Conservation (phyloP, 2,888 invertebrate genomes). For the Leptarthrus brevirostris region DNA sequence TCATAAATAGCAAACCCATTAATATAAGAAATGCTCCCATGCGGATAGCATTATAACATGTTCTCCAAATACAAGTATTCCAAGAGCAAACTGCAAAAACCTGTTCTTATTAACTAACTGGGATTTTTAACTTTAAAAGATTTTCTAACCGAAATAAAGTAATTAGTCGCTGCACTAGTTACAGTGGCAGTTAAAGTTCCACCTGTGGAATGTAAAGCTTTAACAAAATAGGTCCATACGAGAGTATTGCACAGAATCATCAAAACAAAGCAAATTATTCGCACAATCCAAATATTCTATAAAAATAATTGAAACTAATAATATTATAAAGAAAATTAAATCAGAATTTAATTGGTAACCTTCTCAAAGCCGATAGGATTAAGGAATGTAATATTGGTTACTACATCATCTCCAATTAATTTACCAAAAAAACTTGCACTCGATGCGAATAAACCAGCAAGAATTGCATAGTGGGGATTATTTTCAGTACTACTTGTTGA, state of each 20-base stretch:
- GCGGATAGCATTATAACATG: conserved; percentile 76
- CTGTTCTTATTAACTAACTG: too few relatives aligned
- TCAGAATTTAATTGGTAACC: too few relatives aligned
- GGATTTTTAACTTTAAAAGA: too few relatives aligned
- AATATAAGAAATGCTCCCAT: conserved; percentile 77
- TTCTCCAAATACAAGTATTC: conserved; percentile 78
- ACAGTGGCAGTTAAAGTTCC: conserved; percentile 72
- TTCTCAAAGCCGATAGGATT: too few relatives aligned
- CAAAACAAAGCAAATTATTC: conserved; percentile 65
- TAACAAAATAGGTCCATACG: conserved; percentile 72
- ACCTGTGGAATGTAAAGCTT: conserved; percentile 69
- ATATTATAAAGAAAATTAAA: neutral
- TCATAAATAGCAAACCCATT: conserved; percentile 76
- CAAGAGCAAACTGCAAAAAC: conserved; percentile 77
- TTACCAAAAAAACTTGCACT: conserved; percentile 73
- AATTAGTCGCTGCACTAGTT: conserved; percentile 72
- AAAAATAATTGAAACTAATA: conserved; percentile 57
- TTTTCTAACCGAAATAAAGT: conserved; percentile 69
- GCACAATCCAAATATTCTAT: conserved; percentile 61
- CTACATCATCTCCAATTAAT: conserved; percentile 65
- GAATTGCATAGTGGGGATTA: conserved; percentile 12
- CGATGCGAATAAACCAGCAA: conserved; percentile 70
- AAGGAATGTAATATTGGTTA: too few relatives aligned
- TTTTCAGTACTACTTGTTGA: too few relatives aligned
- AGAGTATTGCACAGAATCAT: conserved; percentile 72